Conservation (phyloP, 2,113 vertebrate species). For the Danionella cerebrum region DNA sequence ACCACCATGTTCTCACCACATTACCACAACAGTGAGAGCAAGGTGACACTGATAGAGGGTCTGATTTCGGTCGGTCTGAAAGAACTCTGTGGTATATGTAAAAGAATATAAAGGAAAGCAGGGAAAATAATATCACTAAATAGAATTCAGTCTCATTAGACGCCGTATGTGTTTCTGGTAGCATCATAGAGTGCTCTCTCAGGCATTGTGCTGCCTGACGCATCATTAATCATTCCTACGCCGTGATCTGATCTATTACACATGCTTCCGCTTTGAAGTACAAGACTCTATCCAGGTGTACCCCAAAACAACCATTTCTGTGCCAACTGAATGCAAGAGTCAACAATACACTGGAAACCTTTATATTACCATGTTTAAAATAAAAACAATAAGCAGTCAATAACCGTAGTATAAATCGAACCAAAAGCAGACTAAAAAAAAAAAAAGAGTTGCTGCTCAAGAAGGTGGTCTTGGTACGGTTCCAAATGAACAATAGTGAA, state of each 20-base stretch:
- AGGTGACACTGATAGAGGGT: background rate
- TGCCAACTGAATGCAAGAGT: no score
- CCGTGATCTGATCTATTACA: conserved; percentile 7
- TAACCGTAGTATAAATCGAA: no score
- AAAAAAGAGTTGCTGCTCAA: no score
- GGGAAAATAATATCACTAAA: conserved; percentile 36
- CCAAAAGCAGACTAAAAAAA: no score
- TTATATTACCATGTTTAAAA: no score
- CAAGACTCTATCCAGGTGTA: no score
- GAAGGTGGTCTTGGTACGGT: no score
- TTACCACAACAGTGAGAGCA: background rate
- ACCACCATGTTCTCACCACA: background rate
- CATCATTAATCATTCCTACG: conserved; percentile 37
- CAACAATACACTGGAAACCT: no score
- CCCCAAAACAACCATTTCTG: no score
- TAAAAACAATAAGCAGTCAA: no score
- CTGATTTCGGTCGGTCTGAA: conserved; percentile 7
- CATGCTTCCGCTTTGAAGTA: background rate
- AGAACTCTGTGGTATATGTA: conserved; percentile 4
- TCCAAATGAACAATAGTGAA: no score
- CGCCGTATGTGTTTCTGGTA: background rate
- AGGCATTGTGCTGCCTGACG: conserved; percentile 26
- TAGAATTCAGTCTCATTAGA: conserved; percentile 14
- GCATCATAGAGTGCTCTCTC: background rate
- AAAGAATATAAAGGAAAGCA: conserved; percentile 4